Percentiles rank a stretch among this genome's conserved stretches.
phyloP scores from a whole-genome alignment of 2,113 vertebrate genomes.

The Chrysochloris asiatica region DNA sequence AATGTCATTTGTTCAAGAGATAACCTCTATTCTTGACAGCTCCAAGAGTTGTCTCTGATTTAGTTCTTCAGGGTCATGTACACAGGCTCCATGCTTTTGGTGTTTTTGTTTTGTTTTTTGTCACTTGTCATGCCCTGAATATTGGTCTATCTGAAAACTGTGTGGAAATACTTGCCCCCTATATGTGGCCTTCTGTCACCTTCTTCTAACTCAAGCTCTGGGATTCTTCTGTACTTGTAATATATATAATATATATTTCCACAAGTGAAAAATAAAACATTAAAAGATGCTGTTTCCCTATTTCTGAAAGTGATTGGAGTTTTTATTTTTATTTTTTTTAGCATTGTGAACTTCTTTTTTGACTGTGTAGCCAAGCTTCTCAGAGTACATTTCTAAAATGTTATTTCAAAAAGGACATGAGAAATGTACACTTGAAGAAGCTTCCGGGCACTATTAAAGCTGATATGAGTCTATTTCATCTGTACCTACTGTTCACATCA shows the following conservation, averaged over 20 bases:
- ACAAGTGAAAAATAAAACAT: slow-evolving; percentile 73
- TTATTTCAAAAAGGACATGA: neutral
- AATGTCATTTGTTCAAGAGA: neutral
- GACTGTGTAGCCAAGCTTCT: neutral
- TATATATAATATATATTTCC: slow-evolving; percentile 71
- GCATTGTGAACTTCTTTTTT: neutral
- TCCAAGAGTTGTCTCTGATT: slow-evolving; percentile 9
- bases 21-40: neutral
- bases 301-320: slow-evolving; percentile 31
- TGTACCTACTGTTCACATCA: neutral
- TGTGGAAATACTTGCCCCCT: slow-evolving; percentile 8
- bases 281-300: slow-evolving; percentile 61
- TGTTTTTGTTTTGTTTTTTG: neutral
- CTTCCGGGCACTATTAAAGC: neutral
- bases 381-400: slow-evolving; percentile 38
- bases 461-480: neutral
- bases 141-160: slow-evolving; percentile 18
- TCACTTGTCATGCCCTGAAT: neutral
- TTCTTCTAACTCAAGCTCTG: slow-evolving; percentile 43
- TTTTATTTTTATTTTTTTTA: slow-evolving; percentile 1
- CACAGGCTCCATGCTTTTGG: neutral
- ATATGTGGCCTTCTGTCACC: slow-evolving; percentile 37
- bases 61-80: neutral
- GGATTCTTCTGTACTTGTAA: slow-evolving; percentile 49
- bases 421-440: neutral